These are phyloP conservation scores for Micrasema longulum DNA, from an alignment of 1,140 invertebrate species.

Conservation along the genomic window DNA sequence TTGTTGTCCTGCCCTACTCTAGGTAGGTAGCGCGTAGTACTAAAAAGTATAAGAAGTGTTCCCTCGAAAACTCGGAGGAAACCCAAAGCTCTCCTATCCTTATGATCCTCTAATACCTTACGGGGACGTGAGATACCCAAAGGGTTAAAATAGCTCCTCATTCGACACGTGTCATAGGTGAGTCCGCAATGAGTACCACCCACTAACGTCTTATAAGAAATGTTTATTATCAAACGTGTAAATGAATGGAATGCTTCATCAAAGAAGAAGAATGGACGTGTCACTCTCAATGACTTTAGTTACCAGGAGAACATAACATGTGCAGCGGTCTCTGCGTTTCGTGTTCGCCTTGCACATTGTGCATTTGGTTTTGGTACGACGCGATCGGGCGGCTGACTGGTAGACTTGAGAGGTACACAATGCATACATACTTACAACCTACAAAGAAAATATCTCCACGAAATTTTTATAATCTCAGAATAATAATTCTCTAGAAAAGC, in stretches of 20 bases:
- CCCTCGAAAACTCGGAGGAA: conserved; percentile 5
- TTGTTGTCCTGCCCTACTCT: neutral
- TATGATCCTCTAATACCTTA: conserved; percentile 44
- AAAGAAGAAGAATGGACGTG: conserved; percentile 56
- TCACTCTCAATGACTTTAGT: conserved; percentile 55
- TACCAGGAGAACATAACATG: conserved; percentile 41
- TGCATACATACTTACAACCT: no score
- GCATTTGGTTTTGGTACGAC: conserved; percentile 19
- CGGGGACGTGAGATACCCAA: conserved; percentile 53
- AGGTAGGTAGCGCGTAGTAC: no score
- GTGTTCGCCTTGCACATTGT: neutral
- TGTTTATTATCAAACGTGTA: conserved; percentile 34
- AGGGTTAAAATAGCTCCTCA: conserved; percentile 48
- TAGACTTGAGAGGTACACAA: no score
- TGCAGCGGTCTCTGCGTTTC: conserved; percentile 27
- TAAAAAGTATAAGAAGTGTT: no score
- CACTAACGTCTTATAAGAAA: conserved; percentile 1
- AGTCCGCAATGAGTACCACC: no score
- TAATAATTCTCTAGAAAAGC: no score
- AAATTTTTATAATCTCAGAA: no score
- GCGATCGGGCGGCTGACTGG: no score
- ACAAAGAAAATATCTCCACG: no score
- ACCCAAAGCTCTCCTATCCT: conserved; percentile 17
- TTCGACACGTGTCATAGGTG: conserved; percentile 43
- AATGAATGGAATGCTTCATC: conserved; percentile 54